Evolutionary conservation across 2,888 invertebrate species (phyloP), one percentile per base, ranked within the genome.

Genomic region (Eilema sororculum): DNA sequence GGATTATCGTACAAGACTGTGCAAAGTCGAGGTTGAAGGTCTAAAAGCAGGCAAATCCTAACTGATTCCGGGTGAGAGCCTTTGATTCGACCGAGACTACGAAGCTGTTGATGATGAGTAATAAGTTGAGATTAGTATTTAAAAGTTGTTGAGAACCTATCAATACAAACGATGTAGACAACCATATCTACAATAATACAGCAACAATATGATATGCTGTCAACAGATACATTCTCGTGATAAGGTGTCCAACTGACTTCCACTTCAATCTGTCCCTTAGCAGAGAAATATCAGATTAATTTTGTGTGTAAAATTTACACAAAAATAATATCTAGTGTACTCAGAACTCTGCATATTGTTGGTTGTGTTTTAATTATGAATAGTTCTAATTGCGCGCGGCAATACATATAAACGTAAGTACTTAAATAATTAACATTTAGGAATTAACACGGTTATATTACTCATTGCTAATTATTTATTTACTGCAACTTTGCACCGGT

Each of bases 231-330:
- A 60, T 68, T 77, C 83, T 78, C 77, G 75, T 83, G 84, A 84
- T 81, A 75, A 72, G 57, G 41, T 61, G 25, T 41, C 72, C 73
- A 80, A 78, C 73, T 81, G 78, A 80, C 73, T 63, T 60, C 77
- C 81, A 83, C 83, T 82, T 83, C 77, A 84, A 80, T 76, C 75
- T 84, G 82, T 84, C 85, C 75, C 52, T 68, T 30, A 33, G 56
- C 63, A 68, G 46, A 69, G 76, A 73, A 75, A 74, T 78, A 83
- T 85, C 75, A 78, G 76, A 78, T 79, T 68, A 78, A 64, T 68
- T 72, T 56, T 65, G 65, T 56, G 13, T 30, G 5, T 41, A 37
- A 8, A 60, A n/a, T 71, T 73, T 77, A 58, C 72, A 56, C 20
- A 57, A 24, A 57, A 65, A 13, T 59, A 73, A 57, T 57, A 24